Conservation (phyloP, 2,797 vertebrate species). For the Eutrigla gurnardus region DNA sequence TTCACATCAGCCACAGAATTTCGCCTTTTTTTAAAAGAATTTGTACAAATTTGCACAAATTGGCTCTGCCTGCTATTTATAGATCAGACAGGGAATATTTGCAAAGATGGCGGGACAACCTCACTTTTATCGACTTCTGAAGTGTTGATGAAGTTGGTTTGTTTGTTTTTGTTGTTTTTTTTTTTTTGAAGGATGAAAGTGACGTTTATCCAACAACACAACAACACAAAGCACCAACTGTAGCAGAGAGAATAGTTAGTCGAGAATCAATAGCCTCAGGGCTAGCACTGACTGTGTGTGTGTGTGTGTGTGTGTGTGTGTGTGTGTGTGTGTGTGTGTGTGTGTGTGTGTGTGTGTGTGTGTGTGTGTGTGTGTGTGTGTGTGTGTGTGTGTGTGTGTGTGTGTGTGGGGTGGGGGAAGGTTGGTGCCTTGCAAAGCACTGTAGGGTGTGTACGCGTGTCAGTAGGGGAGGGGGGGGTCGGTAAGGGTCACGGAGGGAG, state of each 20-base stretch:
- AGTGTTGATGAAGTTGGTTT: neutral
- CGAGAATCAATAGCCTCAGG: conserved; percentile 50
- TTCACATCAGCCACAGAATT: too few relatives aligned
- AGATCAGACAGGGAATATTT: too few relatives aligned
- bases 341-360: conserved; percentile 21
- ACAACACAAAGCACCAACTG: conserved; percentile 37
- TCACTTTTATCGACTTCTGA: too few relatives aligned
- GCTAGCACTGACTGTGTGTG: conserved; percentile 6
- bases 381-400: conserved; percentile 26
- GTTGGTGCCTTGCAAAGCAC: conserved; percentile 32
- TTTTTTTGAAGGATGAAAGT: neutral
- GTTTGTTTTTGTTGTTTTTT: too few relatives aligned
- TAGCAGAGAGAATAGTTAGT: conserved; percentile 31
- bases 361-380: conserved; percentile 31
- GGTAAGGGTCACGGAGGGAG: conserved; percentile 59
- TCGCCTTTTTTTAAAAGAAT: too few relatives aligned
- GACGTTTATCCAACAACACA: conserved; percentile 16
- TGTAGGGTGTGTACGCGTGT: conserved; percentile 32
- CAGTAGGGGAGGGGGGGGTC: neutral
- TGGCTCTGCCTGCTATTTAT: too few relatives aligned
- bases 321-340: conserved; percentile 24
- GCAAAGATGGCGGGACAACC: too few relatives aligned
- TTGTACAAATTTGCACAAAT: too few relatives aligned
- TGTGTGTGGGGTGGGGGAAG: conserved; percentile 42
- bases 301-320: conserved; percentile 29